phyloP scores from a whole-genome alignment of 2,797 vertebrate species.

The Acrossocheilus fasciatus region DNA sequence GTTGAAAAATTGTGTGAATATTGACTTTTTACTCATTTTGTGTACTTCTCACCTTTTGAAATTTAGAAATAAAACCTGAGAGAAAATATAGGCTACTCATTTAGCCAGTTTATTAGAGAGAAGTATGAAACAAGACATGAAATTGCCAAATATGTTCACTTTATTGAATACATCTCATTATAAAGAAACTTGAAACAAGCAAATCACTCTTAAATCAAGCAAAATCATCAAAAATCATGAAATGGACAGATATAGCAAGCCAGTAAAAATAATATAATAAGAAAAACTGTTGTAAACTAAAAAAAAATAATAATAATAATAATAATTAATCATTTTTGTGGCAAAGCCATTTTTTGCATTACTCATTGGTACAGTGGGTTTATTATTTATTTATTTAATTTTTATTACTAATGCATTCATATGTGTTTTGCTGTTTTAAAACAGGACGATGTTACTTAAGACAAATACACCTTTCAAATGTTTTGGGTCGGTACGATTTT shows the following conservation, averaged over 20 bases:
- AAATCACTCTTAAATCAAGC: background rate
- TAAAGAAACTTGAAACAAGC: background rate
- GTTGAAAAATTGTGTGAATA: too few species aligned
- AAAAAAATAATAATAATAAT: too few species aligned
- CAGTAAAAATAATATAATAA: background rate
- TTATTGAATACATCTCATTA: background rate
- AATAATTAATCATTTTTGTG: background rate
- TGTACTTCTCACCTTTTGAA: background rate
- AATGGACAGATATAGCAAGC: background rate
- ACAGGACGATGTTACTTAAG: too few species aligned
- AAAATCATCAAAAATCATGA: background rate
- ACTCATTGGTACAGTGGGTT: background rate
- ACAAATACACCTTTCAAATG: too few species aligned
- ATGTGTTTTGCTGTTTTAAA: too few species aligned
- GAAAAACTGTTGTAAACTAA: background rate
- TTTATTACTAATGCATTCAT: background rate
- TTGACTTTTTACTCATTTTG: background rate
- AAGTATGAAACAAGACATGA: background rate
- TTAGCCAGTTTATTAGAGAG: background rate
- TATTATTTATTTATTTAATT: background rate
- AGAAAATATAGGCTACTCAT: background rate
- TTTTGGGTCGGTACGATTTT: too few species aligned
- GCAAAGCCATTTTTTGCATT: background rate
- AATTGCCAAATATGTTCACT: background rate
- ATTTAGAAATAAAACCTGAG: background rate